These are phyloP conservation scores for Brachymystax lenok DNA, from an alignment of 2,797 vertebrate genomes.

Conservation along the genomic window DNA sequence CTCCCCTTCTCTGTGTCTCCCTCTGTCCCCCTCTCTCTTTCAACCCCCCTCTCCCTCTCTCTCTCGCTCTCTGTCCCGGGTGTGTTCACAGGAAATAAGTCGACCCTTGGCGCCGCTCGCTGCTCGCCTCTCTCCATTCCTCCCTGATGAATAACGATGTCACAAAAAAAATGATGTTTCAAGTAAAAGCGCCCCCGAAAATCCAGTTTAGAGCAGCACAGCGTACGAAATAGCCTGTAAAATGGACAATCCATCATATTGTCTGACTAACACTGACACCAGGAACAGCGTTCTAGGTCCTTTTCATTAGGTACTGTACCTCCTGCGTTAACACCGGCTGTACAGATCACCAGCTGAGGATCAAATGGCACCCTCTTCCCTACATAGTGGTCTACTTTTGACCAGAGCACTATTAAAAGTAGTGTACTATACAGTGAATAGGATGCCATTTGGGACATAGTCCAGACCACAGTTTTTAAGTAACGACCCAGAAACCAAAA, in stretches of 20 bases:
- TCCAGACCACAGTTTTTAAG: conserved; percentile 49
- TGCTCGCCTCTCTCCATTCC: conserved; percentile 50
- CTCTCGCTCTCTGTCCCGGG: neutral
- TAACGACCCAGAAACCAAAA: conserved; percentile 71
- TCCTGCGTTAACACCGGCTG: conserved; percentile 51
- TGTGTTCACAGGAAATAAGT: conserved; percentile 16
- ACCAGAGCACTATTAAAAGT: neutral
- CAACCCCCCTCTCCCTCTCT: neutral
- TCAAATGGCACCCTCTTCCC: neutral
- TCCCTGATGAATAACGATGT: conserved; percentile 80
- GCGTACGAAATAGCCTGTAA: conserved; percentile 77
- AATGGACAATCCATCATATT: conserved; percentile 81
- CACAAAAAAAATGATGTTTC: conserved; percentile 81
- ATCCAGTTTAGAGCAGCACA: conserved; percentile 78
- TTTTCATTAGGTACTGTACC: conserved; percentile 72
- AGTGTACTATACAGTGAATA: too few relatives aligned
- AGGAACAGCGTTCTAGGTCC: conserved; percentile 65
- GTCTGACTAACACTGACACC: conserved; percentile 71
- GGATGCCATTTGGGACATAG: neutral
- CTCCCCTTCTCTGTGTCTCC: neutral
- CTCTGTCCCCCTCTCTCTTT: too few relatives aligned
- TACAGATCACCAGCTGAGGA: conserved; percentile 59
- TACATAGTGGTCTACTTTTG: neutral
- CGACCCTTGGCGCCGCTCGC: conserved; percentile 36
- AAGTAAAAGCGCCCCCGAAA: conserved; percentile 78